Conservation (phyloP, 2,888 invertebrate species). For the Lucinisca nassula region DNA sequence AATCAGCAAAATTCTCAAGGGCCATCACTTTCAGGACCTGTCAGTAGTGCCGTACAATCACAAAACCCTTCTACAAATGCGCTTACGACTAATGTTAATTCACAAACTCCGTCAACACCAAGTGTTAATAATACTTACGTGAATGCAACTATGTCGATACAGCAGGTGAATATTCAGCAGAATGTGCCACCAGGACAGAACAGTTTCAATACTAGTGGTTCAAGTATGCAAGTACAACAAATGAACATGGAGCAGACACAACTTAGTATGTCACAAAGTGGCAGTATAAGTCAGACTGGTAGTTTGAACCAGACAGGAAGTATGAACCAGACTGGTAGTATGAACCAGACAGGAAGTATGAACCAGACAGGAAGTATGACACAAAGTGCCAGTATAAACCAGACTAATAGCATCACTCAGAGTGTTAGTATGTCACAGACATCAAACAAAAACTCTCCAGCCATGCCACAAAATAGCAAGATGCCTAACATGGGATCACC, state of each 20-base stretch:
- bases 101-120: slow-evolving; percentile 77
- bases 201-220: slow-evolving; percentile 66
- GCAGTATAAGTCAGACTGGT: slow-evolving; percentile 51
- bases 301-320: slow-evolving; percentile 55
- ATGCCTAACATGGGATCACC: slow-evolving; percentile 34
- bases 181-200: slow-evolving; percentile 73
- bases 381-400: slow-evolving; percentile 68
- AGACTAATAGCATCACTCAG: slow-evolving; percentile 66
- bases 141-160: slow-evolving; percentile 89
- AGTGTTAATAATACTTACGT: slow-evolving; percentile 89
- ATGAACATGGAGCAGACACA: slow-evolving; percentile 80
- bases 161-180: slow-evolving; percentile 89
- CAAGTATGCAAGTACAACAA: slow-evolving; percentile 84
- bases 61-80: slow-evolving; percentile 51
- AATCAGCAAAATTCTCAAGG: slow-evolving; percentile 31
- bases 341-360: slow-evolving; percentile 65
- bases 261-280: slow-evolving; percentile 65
- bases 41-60: slow-evolving; percentile 52
- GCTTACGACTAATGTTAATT: slow-evolving; percentile 47
- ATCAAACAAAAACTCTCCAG: neutral
- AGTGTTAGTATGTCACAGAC: slow-evolving; percentile 56
- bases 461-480: slow-evolving; percentile 41
- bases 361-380: slow-evolving; percentile 62
- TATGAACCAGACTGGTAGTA: slow-evolving; percentile 68
- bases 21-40: slow-evolving; percentile 16